Evolutionary conservation across 1,140 invertebrate genomes (phyloP), one percentile per base, ranked within the genome.

Genomic region (Camponotus floridanus): DNA sequence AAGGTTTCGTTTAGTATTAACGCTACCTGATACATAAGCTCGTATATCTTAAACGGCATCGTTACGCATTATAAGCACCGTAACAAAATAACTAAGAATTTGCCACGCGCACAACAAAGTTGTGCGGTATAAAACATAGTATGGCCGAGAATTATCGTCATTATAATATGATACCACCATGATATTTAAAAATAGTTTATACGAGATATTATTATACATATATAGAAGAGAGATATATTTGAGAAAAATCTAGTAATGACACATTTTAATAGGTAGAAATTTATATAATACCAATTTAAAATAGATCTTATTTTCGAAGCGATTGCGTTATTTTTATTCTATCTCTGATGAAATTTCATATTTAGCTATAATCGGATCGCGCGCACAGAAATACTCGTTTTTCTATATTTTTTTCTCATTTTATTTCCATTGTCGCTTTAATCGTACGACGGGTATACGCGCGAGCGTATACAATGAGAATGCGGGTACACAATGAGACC

Each of bases 401-500:
- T 13, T 62, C 18, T 31, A 26, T 68, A 9, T 67, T 57, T 61
- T 42, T 51, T 18, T 18, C 48, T 51, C 18, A 51, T 51, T 51
- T 51, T 51, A 51, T 18, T 18, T 51, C 15, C 18, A 39, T 45
- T 45, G 74, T 62, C 64, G 13, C 26, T 74, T 83, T 83, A 83
- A 74, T 83, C 26, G 73, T 61, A 67, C 51, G 51, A 45, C 48
- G 59, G 68, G 59, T 87, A 76, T 76, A 79, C 79, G 70, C 36
- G 67, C 71, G 57, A 84, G 59, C 78, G 85, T 89, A 78, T 86
- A 88, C 86, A 91, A 89, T 90, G 87, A 68, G 45, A 68, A 70
- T 42, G 64, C 64, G 51, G 55, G 45, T 57, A 55, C 64, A 88
- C 64, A 68, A 61, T 57, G 70, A 78, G 26, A 76, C 18, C 11